Evolutionary conservation across 2,888 invertebrate genomes (phyloP).

Genomic region (Podotricha telesiphe): DNA sequence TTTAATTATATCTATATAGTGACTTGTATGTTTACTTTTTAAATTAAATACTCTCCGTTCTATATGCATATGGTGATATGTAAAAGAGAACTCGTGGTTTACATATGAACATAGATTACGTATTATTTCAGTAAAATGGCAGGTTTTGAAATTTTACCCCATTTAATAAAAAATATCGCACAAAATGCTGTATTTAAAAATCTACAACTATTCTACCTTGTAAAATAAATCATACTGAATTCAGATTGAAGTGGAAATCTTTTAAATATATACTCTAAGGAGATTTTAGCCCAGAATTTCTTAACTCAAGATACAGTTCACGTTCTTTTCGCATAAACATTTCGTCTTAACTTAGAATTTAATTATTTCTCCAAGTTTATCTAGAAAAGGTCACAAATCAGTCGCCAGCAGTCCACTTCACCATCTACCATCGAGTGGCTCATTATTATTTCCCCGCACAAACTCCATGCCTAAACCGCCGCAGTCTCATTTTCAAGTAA

Average conservation of each 20-base stretch:
- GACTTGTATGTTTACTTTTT: no score
- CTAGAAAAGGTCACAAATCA: conserved; percentile 30
- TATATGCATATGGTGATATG: no score
- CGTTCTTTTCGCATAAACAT: conserved; percentile 23
- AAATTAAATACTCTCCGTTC: no score
- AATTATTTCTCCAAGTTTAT: conserved; percentile 20
- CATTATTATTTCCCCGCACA: conserved; percentile 37
- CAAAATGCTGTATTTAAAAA: no score
- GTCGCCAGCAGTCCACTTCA: conserved; percentile 26
- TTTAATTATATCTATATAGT: no score
- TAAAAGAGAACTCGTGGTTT: no score
- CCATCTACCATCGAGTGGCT: conserved; percentile 25
- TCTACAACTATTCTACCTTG: not conserved
- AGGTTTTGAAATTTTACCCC: not conserved
- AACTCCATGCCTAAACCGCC: conserved; percentile 26
- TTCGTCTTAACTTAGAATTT: conserved; percentile 7
- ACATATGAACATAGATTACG: no score
- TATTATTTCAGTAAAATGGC: not conserved
- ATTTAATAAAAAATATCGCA: not conserved
- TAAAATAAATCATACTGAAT: not conserved
- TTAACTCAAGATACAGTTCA: conserved; percentile 11
- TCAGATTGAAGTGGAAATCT: not conserved
- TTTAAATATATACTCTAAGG: not conserved
- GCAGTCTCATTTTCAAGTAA: conserved; percentile 42
- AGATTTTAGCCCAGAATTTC: not conserved